These are phyloP conservation scores for Aphis craccivora DNA, from an alignment of 1,140 invertebrate genomes.

Conservation along the genomic window DNA sequence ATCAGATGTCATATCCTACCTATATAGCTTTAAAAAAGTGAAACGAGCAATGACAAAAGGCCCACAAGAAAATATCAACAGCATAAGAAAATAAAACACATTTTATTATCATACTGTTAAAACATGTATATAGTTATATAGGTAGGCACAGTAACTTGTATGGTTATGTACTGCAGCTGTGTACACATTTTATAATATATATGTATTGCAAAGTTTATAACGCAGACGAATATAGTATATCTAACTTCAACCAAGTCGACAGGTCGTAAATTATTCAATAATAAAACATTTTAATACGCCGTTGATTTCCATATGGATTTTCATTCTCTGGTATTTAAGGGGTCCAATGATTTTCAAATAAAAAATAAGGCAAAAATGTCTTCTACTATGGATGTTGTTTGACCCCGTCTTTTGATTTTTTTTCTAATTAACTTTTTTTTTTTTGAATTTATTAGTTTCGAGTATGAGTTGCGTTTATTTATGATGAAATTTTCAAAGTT, in stretches of 20 bases:
- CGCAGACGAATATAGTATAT: neutral
- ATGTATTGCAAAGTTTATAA: slow-evolving; percentile 2
- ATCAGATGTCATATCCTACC: neutral
- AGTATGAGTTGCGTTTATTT: neutral
- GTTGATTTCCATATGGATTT: neutral
- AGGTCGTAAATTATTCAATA: neutral
- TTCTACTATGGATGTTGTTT: neutral
- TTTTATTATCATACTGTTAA: neutral
- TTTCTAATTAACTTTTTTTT: neutral
- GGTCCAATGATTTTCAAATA: neutral
- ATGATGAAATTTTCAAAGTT: neutral
- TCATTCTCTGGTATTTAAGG: neutral
- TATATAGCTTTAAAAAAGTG: neutral
- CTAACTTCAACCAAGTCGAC: neutral
- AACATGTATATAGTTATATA: neutral
- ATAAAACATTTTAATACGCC: neutral
- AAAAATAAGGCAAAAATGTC: neutral
- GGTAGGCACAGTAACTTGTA: neutral
- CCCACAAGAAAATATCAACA: neutral
- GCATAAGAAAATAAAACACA: neutral
- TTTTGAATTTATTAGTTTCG: too few species aligned
- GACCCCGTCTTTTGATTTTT: neutral
- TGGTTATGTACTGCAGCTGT: neutral
- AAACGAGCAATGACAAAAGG: neutral
- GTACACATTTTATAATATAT: slow-evolving; percentile 2